Evolutionary conservation across 53 echinoderm and acorn worm species (phyloP), one percentile per base, ranked within the genome.

Genomic region (Temnopleurus reevesii): DNA sequence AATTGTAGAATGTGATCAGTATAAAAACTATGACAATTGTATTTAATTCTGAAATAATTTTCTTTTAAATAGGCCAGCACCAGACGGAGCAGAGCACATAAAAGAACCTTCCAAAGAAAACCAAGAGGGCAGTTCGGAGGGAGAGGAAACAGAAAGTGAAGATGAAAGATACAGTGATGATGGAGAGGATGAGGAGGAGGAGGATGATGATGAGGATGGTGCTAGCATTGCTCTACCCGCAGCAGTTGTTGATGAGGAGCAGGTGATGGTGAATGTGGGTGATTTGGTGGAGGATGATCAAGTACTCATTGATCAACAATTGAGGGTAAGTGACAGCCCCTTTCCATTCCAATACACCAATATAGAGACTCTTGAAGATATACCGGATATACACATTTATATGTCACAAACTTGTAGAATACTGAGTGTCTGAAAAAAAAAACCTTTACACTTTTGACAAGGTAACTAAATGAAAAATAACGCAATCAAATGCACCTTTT

Each of bases 141-240:
- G 77, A 25, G 86, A 86, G 56, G 91, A 77, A 55, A 85, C 57
- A 0, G 81, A 83, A 60, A 82, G 82, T 34, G 90, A 82, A 19
- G 80, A 77, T 56, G 58, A 79, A 8, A 21, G 21, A 46, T 57
- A 17, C 30, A 83, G 29, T 12, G 76, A 89, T 27, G 49, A 49
- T 8, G 77, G 55, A 41, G 93, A 91, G 3, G 91, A 92, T 21
- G 88, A 55, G 33, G 82, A 93, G 54, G 77, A 91, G 5, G 94
- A 92, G 41, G 89, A 64, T 5, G 79, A 93, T 45, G 90, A 91
- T 89, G 92, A 89, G 51, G 53, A 51, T 26, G 82, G 79, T 1
- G 29, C 79, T 38, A 77, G 79, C 29, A 77, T 77, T 56, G 41
- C 90, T 76, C 36, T 77, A 13, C 79, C 79, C 79, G 45, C 45